Evolutionary conservation across 2,113 vertebrate genomes (phyloP).

Genomic region (Anhinga anhinga): DNA sequence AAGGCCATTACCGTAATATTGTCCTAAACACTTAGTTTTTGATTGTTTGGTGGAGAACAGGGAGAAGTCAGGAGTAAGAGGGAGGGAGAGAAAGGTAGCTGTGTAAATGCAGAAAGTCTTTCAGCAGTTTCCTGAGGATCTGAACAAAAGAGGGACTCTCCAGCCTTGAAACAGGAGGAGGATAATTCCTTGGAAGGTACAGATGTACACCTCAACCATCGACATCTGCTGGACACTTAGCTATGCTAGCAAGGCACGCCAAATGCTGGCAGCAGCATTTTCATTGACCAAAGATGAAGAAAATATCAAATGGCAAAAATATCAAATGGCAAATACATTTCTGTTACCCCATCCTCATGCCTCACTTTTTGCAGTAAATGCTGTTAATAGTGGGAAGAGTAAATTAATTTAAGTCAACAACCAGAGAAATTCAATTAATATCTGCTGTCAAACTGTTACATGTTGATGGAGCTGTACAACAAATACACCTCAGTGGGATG

Average conservation of each 20-base stretch:
- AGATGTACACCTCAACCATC: not conserved
- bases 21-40: not conserved
- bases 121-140: not conserved
- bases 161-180: not conserved
- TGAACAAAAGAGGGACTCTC: not conserved
- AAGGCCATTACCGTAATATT: not conserved
- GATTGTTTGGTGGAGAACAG: not conserved
- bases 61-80: not conserved
- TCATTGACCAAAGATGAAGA: not conserved
- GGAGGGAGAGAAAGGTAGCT: not conserved
- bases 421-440: not conserved
- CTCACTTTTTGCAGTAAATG: not conserved
- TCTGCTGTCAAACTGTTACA: not conserved
- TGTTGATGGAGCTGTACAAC: not conserved
- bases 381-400: not conserved
- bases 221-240: not conserved
- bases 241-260: not conserved
- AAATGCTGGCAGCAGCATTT: not conserved
- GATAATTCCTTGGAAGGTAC: not conserved
- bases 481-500: not conserved
- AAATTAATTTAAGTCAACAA: not conserved
- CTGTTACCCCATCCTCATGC: not conserved
- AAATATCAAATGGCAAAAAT: too few species aligned
- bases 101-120: not conserved
- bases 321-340: not conserved